Evolutionary conservation across 1,140 invertebrate species (phyloP).

Genomic region (Diprion similis): DNA sequence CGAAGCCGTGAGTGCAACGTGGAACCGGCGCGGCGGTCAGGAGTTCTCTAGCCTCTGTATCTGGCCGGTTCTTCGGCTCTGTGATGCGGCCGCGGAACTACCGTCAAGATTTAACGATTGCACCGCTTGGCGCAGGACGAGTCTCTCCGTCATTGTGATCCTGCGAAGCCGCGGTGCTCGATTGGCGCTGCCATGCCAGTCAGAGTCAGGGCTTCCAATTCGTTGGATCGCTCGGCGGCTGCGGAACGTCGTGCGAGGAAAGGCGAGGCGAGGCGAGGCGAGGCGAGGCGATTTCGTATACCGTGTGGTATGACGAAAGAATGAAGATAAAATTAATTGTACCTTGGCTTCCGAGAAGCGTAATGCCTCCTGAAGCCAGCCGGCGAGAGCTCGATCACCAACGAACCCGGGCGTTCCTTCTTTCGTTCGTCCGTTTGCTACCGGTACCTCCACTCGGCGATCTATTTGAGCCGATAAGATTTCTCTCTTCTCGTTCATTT

Average conservation of each 20-base stretch:
- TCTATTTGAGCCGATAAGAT: not conserved
- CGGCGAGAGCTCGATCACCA: not conserved
- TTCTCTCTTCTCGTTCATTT: not conserved
- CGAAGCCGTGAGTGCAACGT: not conserved
- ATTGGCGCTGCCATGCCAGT: not conserved
- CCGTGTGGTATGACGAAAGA: conserved; percentile 9
- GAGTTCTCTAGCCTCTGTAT: too few relatives aligned
- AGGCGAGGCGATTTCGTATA: too few relatives aligned
- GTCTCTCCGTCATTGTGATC: not conserved
- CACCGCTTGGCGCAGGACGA: not conserved
- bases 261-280: too few relatives aligned
- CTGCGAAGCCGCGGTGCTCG: not conserved
- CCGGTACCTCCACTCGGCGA: not conserved
- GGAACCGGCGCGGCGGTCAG: too few relatives aligned
- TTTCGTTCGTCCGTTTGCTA: not conserved
- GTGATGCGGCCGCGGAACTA: not conserved
- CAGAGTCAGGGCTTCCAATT: not conserved
- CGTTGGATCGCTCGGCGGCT: not conserved
- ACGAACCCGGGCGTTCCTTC: too few relatives aligned
- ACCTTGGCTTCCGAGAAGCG: not conserved
- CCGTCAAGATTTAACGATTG: conserved; percentile 3
- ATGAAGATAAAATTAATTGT: conserved; percentile 13
- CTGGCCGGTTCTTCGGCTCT: not conserved
- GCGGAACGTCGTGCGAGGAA: too few relatives aligned
- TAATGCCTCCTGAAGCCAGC: not conserved